Evolutionary conservation across 2,797 vertebrate species (phyloP).

Genomic region (Pseudochirops corinnae): DNA sequence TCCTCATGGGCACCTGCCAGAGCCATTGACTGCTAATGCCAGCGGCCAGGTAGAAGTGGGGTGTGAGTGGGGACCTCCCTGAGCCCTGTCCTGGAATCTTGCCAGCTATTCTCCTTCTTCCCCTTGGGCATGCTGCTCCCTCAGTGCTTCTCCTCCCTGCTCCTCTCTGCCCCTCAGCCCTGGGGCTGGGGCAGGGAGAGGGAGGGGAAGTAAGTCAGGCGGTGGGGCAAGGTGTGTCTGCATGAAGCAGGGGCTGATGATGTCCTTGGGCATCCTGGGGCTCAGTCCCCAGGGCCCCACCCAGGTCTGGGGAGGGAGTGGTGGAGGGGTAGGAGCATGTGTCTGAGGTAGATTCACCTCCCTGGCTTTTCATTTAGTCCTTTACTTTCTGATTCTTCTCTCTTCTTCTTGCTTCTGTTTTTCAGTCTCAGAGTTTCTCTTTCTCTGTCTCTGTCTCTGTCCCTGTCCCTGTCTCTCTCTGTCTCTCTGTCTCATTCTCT

Average conservation of each 20-base stretch:
- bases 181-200: background rate
- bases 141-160: background rate
- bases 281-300: background rate
- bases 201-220: background rate
- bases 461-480: background rate
- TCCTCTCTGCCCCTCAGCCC: background rate
- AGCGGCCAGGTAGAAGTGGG: background rate
- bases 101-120: background rate
- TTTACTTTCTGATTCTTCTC: background rate
- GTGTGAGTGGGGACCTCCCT: too few species aligned
- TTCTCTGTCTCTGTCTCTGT: background rate
- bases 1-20: background rate
- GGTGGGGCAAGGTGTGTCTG: background rate
- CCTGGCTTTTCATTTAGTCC: background rate
- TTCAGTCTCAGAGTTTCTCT: slow-evolving; percentile 26
- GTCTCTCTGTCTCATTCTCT: background rate
- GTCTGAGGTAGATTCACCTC: background rate
- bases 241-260: background rate
- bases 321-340: background rate
- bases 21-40: background rate
- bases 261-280: background rate
- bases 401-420: slow-evolving; percentile 28
- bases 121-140: background rate
- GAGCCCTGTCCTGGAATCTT: background rate
- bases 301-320: background rate